Base-by-base conservation (phyloP, 2,888 invertebrate genomes). In the Calliphora vomitoria region DNA sequence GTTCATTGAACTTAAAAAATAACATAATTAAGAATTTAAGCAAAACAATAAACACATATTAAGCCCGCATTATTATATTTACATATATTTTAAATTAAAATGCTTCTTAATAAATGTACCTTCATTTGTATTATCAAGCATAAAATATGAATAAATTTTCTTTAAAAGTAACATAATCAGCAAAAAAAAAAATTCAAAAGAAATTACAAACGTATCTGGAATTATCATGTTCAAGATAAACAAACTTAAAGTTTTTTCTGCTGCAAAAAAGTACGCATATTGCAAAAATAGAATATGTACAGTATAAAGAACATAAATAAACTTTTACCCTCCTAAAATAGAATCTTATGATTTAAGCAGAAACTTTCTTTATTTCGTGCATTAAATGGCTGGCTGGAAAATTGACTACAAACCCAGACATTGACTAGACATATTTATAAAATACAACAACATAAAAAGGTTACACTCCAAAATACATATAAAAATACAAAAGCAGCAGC, bases 351-450 rank as follows among this genome's bases (percentile, higher is more conserved):
- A 35, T 60, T 66, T 66, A 38, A 53, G 15, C 20, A 35, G 3
- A 44, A 72, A 64, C 55, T 55, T 81, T 71, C 47, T 35, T 62
- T 50, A 15, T 64, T 3, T 50, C 13, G 31, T 25, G n/a, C 18
- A 4, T 31, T 31, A 68, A 55, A 80, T 60, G 10, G 44, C 15
- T 50, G 64, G 78, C 78, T 83, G 64, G 44, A 74, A 82, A 58
- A 74, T 44, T 25, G 47, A 68, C 62, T 72, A 78, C 44, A 72
- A 44, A 18, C 62, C 47, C 78, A 83, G 83, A 83, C 83, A 83
- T 71, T 71, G 83, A 83, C 83, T 78, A 83, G 83, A 83, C 83
- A 38, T 35, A 35, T 44, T 78, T 55, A 44, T 55, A 72, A 71
- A 83, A 71, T 47, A 10, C 1, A 41, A 66, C 13, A 41, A 18